Base-by-base conservation (phyloP, 2,888 invertebrate species). In the Archips xylosteana region DNA sequence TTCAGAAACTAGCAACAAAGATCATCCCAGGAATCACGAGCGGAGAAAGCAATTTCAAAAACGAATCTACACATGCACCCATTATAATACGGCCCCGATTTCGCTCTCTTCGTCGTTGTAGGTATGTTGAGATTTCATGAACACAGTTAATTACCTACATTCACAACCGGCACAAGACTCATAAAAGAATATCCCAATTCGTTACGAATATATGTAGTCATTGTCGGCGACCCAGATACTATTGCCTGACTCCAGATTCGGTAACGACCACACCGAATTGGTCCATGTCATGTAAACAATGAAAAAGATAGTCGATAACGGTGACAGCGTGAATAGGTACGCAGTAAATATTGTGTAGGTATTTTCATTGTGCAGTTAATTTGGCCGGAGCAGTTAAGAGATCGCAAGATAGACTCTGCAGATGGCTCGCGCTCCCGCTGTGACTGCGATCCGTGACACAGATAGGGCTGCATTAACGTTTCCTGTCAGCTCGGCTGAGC, bases 361-460 rank as follows among this genome's bases (percentile, higher is more conserved):
- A 81, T 84, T 81, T 80, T 82, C 75, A 70, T 78, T 79, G 83
- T 82, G 82, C 83, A 82, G 85, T 86, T 87, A 88, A 88, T 89
- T 88, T 85, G 82, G 83, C 77, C 81, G 81, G 78, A 78, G 79
- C 77, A 80, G 83, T 86, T 84, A 83, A 75, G 66, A 76, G 80
- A 87, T 87, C 86, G 77, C 76, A 76, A 83, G 89, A 89, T 90
- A 87, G 82, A 80, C 78, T 76, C 77, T 78, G 78, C 79, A 85
- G 89, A 89, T 88, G 85, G 80, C 77, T 78, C 75, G 81, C 81
- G 81, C 81, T 85, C 85, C 84, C 83, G 83, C 80, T 83, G 81
- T 80, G 79, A 77, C 80, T 82, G 76, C 82, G 90, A 90, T 90
- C 87, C 82, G 85, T 87, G 88, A 89, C 90, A 88, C 79, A 86